These are phyloP conservation scores for Conchocele bisecta DNA, from an alignment of 2,888 invertebrate genomes.

Conservation along the genomic window DNA sequence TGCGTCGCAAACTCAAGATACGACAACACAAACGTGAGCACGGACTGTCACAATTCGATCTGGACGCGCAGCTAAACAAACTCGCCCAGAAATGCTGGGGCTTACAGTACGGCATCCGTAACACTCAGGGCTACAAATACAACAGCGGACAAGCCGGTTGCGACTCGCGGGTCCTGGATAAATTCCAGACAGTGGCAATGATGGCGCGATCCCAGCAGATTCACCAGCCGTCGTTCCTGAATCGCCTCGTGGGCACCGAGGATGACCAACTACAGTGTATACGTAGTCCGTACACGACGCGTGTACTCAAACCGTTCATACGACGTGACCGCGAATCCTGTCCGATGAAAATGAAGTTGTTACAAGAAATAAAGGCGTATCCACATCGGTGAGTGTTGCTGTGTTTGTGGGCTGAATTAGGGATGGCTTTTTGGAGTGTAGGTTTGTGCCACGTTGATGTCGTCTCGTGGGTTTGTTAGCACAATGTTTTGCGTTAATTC, in stretches of 20 bases:
- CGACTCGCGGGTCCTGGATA: not conserved
- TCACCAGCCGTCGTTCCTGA: conserved; percentile 76
- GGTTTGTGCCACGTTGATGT: too few species aligned
- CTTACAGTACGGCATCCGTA: conserved; percentile 27
- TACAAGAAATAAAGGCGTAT: conserved; percentile 86
- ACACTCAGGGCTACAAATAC: not conserved
- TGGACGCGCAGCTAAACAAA: conserved; percentile 83
- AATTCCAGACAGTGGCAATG: conserved; percentile 40
- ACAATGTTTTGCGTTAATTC: too few species aligned
- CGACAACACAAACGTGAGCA: conserved; percentile 84
- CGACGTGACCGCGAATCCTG: conserved; percentile 87
- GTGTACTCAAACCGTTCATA: conserved; percentile 91
- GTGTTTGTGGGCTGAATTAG: too few species aligned
- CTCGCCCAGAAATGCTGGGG: conserved; percentile 63
- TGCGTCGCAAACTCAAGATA: conserved; percentile 85
- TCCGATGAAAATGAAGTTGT: conserved; percentile 89
- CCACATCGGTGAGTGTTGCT: conserved; percentile 81
- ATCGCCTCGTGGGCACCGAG: conserved; percentile 80
- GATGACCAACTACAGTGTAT: conserved; percentile 80
- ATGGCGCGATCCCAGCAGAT: conserved; percentile 38
- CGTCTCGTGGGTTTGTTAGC: too few species aligned
- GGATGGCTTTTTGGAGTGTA: too few species aligned
- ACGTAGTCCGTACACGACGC: conserved; percentile 83
- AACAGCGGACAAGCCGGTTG: not conserved
- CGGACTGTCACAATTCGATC: conserved; percentile 85